Evolutionary conservation across 2,797 vertebrate species (phyloP).

Genomic region (Cuniculus paca): DNA sequence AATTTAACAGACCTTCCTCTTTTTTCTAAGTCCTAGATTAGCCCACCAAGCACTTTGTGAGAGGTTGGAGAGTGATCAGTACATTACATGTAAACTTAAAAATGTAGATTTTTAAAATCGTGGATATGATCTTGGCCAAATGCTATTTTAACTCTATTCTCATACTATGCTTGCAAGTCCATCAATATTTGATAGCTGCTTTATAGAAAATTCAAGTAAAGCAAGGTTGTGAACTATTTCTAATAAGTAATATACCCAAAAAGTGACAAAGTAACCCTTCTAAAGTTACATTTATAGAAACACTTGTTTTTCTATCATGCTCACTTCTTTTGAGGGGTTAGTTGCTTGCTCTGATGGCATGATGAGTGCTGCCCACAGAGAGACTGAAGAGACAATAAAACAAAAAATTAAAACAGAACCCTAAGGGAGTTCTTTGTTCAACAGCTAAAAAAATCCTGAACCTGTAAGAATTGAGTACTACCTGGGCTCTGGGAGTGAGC

Average conservation of each 20-base stretch:
- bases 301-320: background rate
- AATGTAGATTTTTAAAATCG: background rate
- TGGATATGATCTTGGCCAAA: background rate
- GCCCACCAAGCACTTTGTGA: background rate
- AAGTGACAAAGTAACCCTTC: background rate
- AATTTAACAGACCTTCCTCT: background rate
- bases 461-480: background rate
- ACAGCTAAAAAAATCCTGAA: background rate
- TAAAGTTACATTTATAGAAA: background rate
- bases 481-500: background rate
- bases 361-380: background rate
- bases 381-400: background rate
- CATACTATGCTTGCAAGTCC: background rate
- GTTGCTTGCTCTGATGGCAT: background rate
- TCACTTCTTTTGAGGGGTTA: background rate
- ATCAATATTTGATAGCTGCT: background rate
- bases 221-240: background rate
- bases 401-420: no score
- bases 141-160: background rate
- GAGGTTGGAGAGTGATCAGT: background rate
- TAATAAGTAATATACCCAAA: background rate
- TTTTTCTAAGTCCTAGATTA: background rate
- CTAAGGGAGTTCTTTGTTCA: background rate
- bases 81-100: background rate
- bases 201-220: background rate